phyloP scores from a whole-genome alignment of 1,140 invertebrate species.

The Drosophila ambigua region DNA sequence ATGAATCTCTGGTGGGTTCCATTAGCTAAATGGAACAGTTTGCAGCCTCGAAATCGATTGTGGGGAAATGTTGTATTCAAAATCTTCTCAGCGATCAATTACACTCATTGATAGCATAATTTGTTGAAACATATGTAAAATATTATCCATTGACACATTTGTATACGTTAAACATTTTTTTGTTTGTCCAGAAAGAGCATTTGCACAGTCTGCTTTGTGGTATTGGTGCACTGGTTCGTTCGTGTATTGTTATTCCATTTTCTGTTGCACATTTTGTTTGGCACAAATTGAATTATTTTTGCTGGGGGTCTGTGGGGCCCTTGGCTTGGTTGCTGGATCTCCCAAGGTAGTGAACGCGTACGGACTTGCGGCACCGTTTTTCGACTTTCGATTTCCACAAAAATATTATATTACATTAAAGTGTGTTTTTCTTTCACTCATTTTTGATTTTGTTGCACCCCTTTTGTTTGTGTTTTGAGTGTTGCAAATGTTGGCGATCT shows the following conservation, averaged over 20 bases:
- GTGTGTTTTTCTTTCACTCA: constrained; percentile 16
- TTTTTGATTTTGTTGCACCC: constrained; percentile 16
- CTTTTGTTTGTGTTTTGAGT: constrained; percentile 39
- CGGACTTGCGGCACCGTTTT: constrained; percentile 10
- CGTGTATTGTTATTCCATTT: constrained; percentile 28
- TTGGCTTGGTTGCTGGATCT: constrained; percentile 19
- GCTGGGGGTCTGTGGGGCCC: constrained; percentile 10
- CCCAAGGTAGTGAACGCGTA: constrained; percentile 12
- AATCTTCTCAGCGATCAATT: not conserved
- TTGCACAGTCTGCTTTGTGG: constrained; percentile 6
- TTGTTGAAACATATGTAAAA: too few relatives aligned
- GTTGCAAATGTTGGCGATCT: constrained; percentile 41
- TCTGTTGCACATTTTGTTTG: constrained; percentile 51
- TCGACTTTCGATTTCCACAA: constrained; percentile 1
- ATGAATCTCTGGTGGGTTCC: not conserved
- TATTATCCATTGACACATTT: not conserved
- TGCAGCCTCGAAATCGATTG: not conserved
- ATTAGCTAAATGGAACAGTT: not conserved
- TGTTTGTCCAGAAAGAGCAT: constrained; percentile 9
- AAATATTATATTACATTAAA: constrained; percentile 9
- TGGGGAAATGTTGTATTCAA: too few relatives aligned
- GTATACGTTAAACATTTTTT: not conserved
- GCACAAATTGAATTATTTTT: constrained; percentile 72
- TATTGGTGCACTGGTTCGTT: constrained; percentile 2
- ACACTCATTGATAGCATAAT: too few relatives aligned